These are phyloP conservation scores for Cottus gobio DNA, from an alignment of 2,113 vertebrate genomes.

Conservation along the genomic window DNA sequence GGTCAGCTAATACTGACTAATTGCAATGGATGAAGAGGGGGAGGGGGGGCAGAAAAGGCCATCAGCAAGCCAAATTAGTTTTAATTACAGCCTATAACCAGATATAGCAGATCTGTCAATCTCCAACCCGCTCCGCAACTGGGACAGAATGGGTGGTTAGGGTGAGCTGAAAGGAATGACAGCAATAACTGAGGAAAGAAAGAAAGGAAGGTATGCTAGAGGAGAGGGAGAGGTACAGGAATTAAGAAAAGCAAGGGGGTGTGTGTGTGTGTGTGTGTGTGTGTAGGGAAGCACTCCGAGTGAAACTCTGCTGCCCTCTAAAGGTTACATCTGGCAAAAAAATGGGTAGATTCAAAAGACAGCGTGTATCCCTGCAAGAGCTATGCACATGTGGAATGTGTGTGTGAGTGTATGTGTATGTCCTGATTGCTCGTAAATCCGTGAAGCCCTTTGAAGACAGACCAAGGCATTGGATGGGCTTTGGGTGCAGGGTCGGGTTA, in stretches of 20 bases:
- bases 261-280: too few relatives aligned
- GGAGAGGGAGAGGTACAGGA: slow-evolving; percentile 9
- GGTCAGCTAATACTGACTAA: slow-evolving; percentile 70
- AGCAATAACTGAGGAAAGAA: background rate
- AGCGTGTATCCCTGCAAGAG: background rate
- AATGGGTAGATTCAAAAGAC: background rate
- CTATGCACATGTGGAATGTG: background rate
- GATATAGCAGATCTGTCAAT: slow-evolving; percentile 74
- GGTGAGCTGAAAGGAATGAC: slow-evolving; percentile 6
- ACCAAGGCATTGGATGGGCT: slow-evolving; percentile 47
- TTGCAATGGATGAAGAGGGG: slow-evolving; percentile 55
- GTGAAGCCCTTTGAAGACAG: slow-evolving; percentile 68
- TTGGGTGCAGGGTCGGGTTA: slow-evolving; percentile 48
- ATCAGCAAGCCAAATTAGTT: slow-evolving; percentile 76
- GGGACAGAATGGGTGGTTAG: slow-evolving; percentile 6
- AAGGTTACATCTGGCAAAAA: slow-evolving; percentile 45
- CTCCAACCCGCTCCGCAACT: slow-evolving; percentile 49
- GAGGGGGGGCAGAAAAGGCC: slow-evolving; percentile 54
- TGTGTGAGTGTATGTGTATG: slow-evolving; percentile 3
- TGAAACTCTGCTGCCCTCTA: slow-evolving; percentile 77
- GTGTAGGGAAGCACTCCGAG: slow-evolving; percentile 2
- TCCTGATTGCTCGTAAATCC: slow-evolving; percentile 59
- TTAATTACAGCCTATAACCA: slow-evolving; percentile 75
- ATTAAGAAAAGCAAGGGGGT: slow-evolving; percentile 18
- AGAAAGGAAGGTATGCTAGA: background rate